phyloP scores from a whole-genome alignment of 1,140 invertebrate species.

The Calephelis nemesis region DNA sequence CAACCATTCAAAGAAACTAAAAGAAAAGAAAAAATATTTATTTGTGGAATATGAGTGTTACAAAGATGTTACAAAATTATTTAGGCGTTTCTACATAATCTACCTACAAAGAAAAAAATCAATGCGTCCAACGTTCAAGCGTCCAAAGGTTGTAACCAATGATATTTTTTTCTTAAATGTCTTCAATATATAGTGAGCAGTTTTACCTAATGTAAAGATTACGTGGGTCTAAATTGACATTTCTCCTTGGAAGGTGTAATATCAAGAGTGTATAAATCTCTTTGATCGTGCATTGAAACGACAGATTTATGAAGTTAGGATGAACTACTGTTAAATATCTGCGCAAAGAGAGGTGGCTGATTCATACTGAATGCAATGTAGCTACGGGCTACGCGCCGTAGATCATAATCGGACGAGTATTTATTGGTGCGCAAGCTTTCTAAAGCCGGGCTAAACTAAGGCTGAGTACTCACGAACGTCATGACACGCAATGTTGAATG shows the following conservation, averaged over 20 bases:
- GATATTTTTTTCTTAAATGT: too few relatives aligned
- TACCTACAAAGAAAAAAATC: too few relatives aligned
- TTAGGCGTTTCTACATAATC: too few relatives aligned
- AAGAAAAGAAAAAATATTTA: too few relatives aligned
- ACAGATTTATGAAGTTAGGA: constrained; percentile 55
- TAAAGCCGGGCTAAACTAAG: constrained; percentile 59
- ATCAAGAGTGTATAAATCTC: constrained; percentile 43
- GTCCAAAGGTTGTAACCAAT: too few relatives aligned
- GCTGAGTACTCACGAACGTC: constrained; percentile 50
- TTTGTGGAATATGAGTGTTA: too few relatives aligned
- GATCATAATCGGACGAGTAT: constrained; percentile 77
- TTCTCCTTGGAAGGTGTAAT: constrained; percentile 23
- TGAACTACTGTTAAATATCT: constrained; percentile 52
- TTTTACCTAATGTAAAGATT: neutral
- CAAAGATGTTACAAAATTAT: too few relatives aligned
- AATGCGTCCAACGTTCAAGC: too few relatives aligned
- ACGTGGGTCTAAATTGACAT: neutral
- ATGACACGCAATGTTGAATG: constrained; percentile 51
- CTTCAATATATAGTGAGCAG: too few relatives aligned
- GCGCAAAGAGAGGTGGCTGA: constrained; percentile 47
- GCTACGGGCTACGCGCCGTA: constrained; percentile 76
- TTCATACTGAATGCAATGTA: constrained; percentile 52
- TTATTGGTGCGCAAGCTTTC: constrained; percentile 73
- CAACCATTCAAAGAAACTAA: too few relatives aligned
- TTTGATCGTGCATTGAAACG: constrained; percentile 45